Evolutionary conservation across 2,113 vertebrate genomes (phyloP).

Genomic region (Mormyrus iriodes): DNA sequence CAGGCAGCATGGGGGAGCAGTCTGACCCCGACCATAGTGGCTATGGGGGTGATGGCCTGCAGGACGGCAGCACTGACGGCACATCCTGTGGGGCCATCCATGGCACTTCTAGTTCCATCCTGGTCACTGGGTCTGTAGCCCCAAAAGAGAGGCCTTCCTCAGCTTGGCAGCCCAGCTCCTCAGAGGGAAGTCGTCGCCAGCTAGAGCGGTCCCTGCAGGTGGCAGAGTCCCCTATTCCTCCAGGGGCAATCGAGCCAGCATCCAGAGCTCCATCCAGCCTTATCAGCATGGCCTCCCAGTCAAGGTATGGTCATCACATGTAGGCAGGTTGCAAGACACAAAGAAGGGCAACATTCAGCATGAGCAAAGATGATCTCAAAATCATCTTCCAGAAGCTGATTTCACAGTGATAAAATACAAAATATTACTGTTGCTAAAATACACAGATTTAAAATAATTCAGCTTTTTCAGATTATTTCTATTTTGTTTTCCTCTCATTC

Average conservation of each 20-base stretch:
- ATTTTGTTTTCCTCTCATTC: background rate
- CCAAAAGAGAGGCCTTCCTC: constrained; percentile 75
- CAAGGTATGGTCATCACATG: constrained; percentile 64
- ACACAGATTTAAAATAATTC: background rate
- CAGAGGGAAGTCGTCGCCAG: constrained; percentile 76
- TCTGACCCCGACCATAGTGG: constrained; percentile 80
- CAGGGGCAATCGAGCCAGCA: constrained; percentile 69
- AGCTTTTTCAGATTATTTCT: background rate
- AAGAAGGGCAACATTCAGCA: background rate
- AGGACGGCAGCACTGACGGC: constrained; percentile 90
- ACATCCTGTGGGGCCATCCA: constrained; percentile 82
- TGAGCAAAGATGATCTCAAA: background rate
- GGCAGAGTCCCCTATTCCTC: constrained; percentile 70
- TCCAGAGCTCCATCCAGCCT: constrained; percentile 84
- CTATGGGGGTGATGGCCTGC: constrained; percentile 75
- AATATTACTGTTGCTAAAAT: background rate
- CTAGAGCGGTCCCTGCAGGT: constrained; percentile 70
- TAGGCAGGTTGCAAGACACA: no score
- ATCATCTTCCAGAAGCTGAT: background rate
- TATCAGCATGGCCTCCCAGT: constrained; percentile 76
- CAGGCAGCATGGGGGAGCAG: constrained; percentile 71
- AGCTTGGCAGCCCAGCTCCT: constrained; percentile 81
- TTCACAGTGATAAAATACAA: background rate
- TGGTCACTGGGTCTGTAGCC: constrained; percentile 66
- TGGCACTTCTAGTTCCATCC: constrained; percentile 74